Evolutionary conservation across 2,113 vertebrate species (phyloP), one percentile per base, ranked within the genome.

Genomic region (Podarcis raffonei): DNA sequence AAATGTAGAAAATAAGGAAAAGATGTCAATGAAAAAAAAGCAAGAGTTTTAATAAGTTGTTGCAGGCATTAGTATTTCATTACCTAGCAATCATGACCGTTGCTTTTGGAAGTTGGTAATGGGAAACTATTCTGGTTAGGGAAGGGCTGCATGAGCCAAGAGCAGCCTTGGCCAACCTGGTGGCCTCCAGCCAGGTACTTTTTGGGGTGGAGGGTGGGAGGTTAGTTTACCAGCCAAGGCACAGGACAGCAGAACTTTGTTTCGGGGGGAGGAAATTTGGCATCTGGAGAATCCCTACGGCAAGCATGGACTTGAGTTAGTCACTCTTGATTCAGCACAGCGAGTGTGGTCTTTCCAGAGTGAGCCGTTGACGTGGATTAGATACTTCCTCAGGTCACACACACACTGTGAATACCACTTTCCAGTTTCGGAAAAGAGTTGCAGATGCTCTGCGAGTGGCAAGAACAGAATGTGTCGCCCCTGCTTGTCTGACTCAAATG

Each of bases 351-450:
- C 85, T 48, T 75, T 68, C 2, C 20, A 48, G 57, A n/a, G 59
- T 6, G 18, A 48, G 42, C 7, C 69, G 75, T 76, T 39, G 18
- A 81, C 22, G 32, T 59, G 23, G 30, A 85, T 39, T 37, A 79
- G 85, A 83, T 88, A 68, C 81, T 77, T 88, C 71, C 59, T 74
- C 6, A 5, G 59, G 71, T 65, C 79, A 87, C 71, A 83, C 22
- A 48, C 48, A 81, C 68, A 69, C 77, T 0, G 0, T 1, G 0
- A 76, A 92, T 90, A 25, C 9, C 65, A 74, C 85, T 84, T 78
- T 93, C 11, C 53, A 77, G 59, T 37, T 87, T 91, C 85, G 84
- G 88, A 89, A 15, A 76, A 93, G 53, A 87, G 12, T 88, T 81
- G 88, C 89, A 92, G 30, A 62, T 90, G 20, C 66, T 91, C 20